Base-by-base conservation (phyloP, 2,797 vertebrate genomes). In the Channallabes apus region DNA sequence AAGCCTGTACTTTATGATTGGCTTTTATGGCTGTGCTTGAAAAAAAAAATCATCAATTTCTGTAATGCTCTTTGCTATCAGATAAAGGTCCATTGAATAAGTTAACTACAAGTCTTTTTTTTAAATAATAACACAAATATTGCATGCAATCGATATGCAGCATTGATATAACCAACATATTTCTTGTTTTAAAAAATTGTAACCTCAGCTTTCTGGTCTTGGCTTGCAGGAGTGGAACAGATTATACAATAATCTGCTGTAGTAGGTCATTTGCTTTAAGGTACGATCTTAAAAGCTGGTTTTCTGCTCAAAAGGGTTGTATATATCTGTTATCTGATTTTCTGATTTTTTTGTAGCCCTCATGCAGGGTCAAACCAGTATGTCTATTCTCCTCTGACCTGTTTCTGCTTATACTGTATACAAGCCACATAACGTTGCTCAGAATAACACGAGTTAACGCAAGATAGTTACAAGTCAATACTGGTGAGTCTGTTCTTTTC, bases 1-100 rank as follows among this genome's bases (percentile, higher is more conserved):
- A 58, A 69, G 8, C 11, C 51, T 38, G 35, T 78, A 83, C 59
- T 81, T 65, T 72, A 76, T 80, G 75, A 78, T 65, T 72, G 6
- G 17, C 58, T 77, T 83, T 41, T 38, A 85, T 78, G 46, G 80
- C 20, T 46, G 3, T 41, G 12, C 1, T 27, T 84, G 46, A 54
- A 72, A 24, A 73, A 51, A 3, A 69, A 62, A 4, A n/a, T 3
- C 3, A 62, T 32, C 22, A 58, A 41, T 54, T 56, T 68, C 54
- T 62, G 84, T 35, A n/a, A 69, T 41, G 24, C 9, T 22, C 46
- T 32, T 65, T 68, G 12, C 18, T 15, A 54, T 71, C 81, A 67
- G 51, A 41, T 79, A n/a, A 73, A 27, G n/a, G 27, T 64, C 38
- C 27, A 64, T 27, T 17, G 6, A 62, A 71, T 6, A 77, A 61